Evolutionary conservation across 2,113 vertebrate genomes (phyloP).

Genomic region (Holacanthus passer): DNA sequence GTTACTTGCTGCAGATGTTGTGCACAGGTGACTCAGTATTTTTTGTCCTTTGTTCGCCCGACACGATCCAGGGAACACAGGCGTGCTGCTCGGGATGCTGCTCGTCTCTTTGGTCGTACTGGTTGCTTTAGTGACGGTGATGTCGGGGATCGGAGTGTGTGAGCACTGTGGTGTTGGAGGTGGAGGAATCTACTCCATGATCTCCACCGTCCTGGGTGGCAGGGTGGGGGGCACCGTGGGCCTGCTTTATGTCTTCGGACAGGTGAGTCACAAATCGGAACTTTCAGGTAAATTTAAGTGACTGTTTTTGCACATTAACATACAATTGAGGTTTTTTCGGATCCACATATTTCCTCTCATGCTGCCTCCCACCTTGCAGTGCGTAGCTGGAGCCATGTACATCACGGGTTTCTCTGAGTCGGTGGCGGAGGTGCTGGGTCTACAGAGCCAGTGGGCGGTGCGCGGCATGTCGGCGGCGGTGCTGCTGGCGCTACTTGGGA

Average conservation of each 20-base stretch:
- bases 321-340: neutral
- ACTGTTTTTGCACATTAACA: no score
- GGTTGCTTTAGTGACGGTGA: constrained; percentile 92
- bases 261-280: constrained; percentile 82
- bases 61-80: constrained; percentile 90
- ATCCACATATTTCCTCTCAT: neutral
- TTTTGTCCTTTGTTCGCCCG: neutral
- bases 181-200: constrained; percentile 96
- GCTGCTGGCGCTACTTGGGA: constrained; percentile 92
- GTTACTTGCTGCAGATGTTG: neutral
- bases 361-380: constrained; percentile 81
- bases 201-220: constrained; percentile 93
- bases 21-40: neutral
- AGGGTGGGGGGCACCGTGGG: constrained; percentile 91
- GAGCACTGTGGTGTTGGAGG: constrained; percentile 88
- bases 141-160: constrained; percentile 93
- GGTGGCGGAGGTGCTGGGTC: constrained; percentile 88
- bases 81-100: constrained; percentile 91
- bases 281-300: neutral
- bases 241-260: constrained; percentile 96
- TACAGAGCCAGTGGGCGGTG: constrained; percentile 92
- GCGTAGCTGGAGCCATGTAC: constrained; percentile 98
- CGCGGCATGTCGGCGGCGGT: constrained; percentile 89
- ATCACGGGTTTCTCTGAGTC: constrained; percentile 97
- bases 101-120: constrained; percentile 92